Conservation (phyloP, 2,113 vertebrate species). For the Cynopterus brachyotis region DNA sequence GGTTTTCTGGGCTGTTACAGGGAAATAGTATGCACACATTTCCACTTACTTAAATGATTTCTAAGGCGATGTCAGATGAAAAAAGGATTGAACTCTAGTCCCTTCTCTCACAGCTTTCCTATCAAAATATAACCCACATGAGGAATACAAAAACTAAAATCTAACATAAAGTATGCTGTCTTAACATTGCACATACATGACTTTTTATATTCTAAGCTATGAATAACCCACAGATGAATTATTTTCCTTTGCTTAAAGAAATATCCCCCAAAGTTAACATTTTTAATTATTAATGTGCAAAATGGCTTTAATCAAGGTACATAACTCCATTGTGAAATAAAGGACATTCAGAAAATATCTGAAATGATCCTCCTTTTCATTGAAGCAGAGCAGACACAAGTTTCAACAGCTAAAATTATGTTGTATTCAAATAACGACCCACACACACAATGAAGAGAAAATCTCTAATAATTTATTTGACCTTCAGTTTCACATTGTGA, state of each 20-base stretch:
- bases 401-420: conserved; percentile 42
- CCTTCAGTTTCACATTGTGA: conserved; percentile 99
- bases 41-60: not conserved
- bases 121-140: not conserved
- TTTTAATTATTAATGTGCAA: not conserved
- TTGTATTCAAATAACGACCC: not conserved
- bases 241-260: not conserved
- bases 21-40: not conserved
- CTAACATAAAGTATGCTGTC: not conserved
- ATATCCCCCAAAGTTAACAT: not conserved
- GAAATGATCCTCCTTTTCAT: not conserved
- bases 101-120: not conserved
- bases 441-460: conserved; percentile 85
- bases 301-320: not conserved
- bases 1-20: not conserved
- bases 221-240: not conserved
- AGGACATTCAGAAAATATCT: not conserved
- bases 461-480: conserved; percentile 98
- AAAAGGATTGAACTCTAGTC: not conserved
- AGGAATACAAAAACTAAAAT: not conserved
- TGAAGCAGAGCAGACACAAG: not conserved
- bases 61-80: not conserved
- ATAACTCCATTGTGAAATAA: not conserved
- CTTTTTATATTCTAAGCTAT: not conserved
- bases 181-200: not conserved